Evolutionary conservation across 2,113 vertebrate genomes (phyloP), one percentile per base, ranked within the genome.

Genomic region (Toxotes chatareus): DNA sequence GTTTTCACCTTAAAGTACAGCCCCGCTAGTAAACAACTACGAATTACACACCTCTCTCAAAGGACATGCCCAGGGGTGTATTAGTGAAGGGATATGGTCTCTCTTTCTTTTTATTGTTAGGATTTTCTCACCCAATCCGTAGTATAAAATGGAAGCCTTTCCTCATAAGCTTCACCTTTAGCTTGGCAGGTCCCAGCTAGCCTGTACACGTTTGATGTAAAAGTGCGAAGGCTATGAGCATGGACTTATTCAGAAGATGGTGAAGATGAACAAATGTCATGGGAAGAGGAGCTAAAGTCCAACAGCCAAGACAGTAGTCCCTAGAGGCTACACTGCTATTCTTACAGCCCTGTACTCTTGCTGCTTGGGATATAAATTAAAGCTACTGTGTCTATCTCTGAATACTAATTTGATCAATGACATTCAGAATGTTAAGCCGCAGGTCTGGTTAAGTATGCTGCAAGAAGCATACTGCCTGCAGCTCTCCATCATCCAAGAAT

Each of bases 391-490:
- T 65, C 47, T 1, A n/a, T 75, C 44, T 73, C 36, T 84, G 59
- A 70, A 76, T 80, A 42, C 47, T 77, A 60, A 83, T 74, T 23
- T 27, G 38, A 62, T 63, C 32, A 59, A 44, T 60, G 68, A 73
- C 62, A 71, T 80, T 80, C n/a, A 47, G 44, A 23, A 36, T 59
- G 11, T 40, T 34, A 34, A 5, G 21, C 73, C 5, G 0, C 23
- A 10, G 75, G 53, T 38, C 14, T 75, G 38, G 13, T 72, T 46
- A 32, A 44, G n/a, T 27, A 38, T 65, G 57, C 73, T 64, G 10
- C 34, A 38, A 67, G 17, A 59, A 21, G 7, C 5, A 47, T 4
- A 38, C 11, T 19, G 14, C 46, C 34, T 17, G 23, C 27, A 47
- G 71, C 55, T 71, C 9, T 38, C 5, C 53, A 34, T 83, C 55